Percentiles rank a stretch among this genome's conserved stretches.
phyloP scores from a whole-genome alignment of 2,888 invertebrate genomes.

The Tiliacea citrago region DNA sequence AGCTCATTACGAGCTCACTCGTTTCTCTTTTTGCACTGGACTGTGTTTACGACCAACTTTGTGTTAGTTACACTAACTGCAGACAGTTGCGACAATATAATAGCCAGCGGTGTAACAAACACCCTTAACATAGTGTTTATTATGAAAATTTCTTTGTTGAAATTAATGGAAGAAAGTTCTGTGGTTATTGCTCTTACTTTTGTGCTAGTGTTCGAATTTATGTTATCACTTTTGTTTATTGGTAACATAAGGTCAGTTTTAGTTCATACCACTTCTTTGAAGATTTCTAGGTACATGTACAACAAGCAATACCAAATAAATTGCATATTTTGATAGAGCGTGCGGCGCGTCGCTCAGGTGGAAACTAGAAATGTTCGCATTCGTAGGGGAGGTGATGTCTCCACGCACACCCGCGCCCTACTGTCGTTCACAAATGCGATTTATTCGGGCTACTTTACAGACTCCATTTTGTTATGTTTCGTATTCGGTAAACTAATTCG shows the following conservation, averaged over 20 bases:
- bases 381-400: conserved; percentile 68
- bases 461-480: conserved; percentile 76
- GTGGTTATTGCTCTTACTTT: conserved; percentile 45
- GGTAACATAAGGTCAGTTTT: conserved; percentile 29
- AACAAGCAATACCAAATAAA: conserved; percentile 78
- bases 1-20: conserved; percentile 73
- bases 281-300: conserved; percentile 43
- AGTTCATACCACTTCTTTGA: conserved; percentile 57
- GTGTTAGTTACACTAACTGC: conserved; percentile 63
- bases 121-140: conserved; percentile 52
- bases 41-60: conserved; percentile 63
- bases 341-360: conserved; percentile 77
- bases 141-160: conserved; percentile 59
- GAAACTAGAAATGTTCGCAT: conserved; percentile 83
- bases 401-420: conserved; percentile 61
- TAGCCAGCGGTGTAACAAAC: conserved; percentile 51
- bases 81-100: conserved; percentile 60
- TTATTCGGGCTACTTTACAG: conserved; percentile 80
- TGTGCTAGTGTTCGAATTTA: conserved; percentile 29
- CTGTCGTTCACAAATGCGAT: conserved; percentile 79
- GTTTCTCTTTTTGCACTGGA: conserved; percentile 65
- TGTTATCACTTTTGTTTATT: conserved; percentile 48
- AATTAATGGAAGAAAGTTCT: conserved; percentile 55
- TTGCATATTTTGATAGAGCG: conserved; percentile 84
- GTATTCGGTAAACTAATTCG: conserved; percentile 71